These are phyloP conservation scores for Monochamus alternatus DNA, from an alignment of 2,888 invertebrate genomes.

Conservation along the genomic window DNA sequence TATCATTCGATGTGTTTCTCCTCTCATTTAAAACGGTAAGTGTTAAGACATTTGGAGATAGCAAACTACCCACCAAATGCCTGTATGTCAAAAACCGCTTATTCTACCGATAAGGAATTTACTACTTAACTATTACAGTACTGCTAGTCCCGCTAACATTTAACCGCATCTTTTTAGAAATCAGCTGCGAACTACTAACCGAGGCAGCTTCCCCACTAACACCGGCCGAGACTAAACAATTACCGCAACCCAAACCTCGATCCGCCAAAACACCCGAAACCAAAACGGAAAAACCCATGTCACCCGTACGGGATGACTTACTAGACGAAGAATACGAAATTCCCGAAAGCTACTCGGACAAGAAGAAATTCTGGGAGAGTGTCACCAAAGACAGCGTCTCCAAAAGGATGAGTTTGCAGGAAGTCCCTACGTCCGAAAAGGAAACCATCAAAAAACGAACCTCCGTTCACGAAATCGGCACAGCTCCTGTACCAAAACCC, in stretches of 20 bases:
- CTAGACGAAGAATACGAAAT: conserved; percentile 61
- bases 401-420: conserved; percentile 65
- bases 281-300: conserved; percentile 59
- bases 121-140: conserved; percentile 50
- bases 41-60: conserved; percentile 43
- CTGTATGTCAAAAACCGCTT: conserved; percentile 57
- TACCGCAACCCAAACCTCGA: conserved; percentile 73
- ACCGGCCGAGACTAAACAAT: conserved; percentile 65
- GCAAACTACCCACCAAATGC: conserved; percentile 48
- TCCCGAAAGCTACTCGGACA: conserved; percentile 70
- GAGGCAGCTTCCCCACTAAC: conserved; percentile 64
- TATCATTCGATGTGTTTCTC: conserved; percentile 53
- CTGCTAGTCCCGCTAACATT: conserved; percentile 69
- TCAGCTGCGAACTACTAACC: conserved; percentile 68
- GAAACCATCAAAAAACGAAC: conserved; percentile 62
- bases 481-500: conserved; percentile 71
- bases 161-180: conserved; percentile 71
- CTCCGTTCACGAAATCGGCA: conserved; percentile 65
- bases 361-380: conserved; percentile 73
- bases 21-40: conserved; percentile 51
- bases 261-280: conserved; percentile 60
- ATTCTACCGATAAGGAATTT: conserved; percentile 42
- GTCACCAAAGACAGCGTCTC: conserved; percentile 63
- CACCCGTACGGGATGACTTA: conserved; percentile 64
- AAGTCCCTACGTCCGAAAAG: conserved; percentile 58